Evolutionary conservation across 1,140 invertebrate genomes (phyloP).

Genomic region (Drosophila lowei): DNA sequence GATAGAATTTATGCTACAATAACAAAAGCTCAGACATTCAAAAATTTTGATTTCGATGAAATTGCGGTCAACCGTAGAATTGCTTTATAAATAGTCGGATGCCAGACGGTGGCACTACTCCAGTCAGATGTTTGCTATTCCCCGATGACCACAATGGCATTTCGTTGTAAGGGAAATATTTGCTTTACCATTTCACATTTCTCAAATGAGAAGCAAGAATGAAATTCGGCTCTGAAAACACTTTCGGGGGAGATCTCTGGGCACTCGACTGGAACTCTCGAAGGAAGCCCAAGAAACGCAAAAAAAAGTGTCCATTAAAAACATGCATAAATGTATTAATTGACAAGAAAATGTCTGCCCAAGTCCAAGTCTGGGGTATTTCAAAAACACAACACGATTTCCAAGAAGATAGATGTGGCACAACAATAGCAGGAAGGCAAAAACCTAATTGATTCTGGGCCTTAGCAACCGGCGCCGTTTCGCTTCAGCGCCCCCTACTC

Average conservation of each 20-base stretch:
- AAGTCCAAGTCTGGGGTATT: constrained; percentile 19
- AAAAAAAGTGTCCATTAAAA: constrained; percentile 79
- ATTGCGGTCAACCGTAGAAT: constrained; percentile 71
- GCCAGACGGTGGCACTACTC: constrained; percentile 2
- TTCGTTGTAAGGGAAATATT: constrained; percentile 39
- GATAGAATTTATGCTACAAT: constrained; percentile 22
- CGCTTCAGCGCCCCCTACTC: constrained; percentile 47
- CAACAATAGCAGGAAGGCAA: constrained; percentile 28
- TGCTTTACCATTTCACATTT: constrained; percentile 32
- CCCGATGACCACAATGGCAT: not conserved
- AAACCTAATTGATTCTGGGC: constrained; percentile 73
- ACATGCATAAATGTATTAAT: constrained; percentile 68
- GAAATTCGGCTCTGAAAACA: constrained; percentile 12
- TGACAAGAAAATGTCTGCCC: constrained; percentile 45
- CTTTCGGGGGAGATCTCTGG: constrained; percentile 13
- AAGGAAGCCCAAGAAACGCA: constrained; percentile 53
- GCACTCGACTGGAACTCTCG: constrained; percentile 63
- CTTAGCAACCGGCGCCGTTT: constrained; percentile 60
- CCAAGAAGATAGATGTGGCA: constrained; percentile 22
- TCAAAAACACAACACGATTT: constrained; percentile 17
- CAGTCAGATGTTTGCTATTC: constrained; percentile 46
- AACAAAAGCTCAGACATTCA: constrained; percentile 16
- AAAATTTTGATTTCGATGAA: constrained; percentile 37
- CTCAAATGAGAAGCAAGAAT: constrained; percentile 29
- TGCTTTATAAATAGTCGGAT: constrained; percentile 61